Conservation (phyloP, 2,113 vertebrate species). For the Pteronura brasiliensis region DNA sequence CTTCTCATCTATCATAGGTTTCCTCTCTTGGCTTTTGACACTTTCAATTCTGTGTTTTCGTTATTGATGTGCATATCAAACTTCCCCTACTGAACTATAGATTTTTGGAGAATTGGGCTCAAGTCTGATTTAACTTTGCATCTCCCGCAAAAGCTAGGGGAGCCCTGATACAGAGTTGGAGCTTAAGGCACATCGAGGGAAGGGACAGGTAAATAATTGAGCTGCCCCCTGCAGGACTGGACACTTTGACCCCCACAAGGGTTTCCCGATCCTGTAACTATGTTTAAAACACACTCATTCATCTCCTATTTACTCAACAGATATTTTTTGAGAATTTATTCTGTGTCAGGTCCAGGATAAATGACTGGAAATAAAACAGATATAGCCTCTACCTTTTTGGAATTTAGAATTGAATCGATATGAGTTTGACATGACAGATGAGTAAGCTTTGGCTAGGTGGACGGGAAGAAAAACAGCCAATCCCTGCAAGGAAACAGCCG, state of each 20-base stretch:
- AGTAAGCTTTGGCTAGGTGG: neutral
- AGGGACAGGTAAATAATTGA: neutral
- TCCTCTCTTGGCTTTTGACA: conserved; percentile 1
- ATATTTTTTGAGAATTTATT: neutral
- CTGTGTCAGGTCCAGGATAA: neutral
- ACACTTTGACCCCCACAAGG: neutral
- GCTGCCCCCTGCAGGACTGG: neutral
- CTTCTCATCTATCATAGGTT: neutral
- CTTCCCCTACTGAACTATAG: neutral
- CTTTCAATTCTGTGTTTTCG: neutral
- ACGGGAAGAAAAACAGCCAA: neutral
- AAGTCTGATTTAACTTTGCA: neutral
- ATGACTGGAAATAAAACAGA: neutral
- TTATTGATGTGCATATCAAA: neutral
- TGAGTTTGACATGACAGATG: neutral
- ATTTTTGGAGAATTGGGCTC: neutral
- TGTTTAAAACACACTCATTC: neutral
- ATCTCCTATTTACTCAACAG: neutral
- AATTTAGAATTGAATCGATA: neutral
- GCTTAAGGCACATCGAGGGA: neutral
- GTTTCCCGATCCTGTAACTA: neutral
- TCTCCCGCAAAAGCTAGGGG: neutral
- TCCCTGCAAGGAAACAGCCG: neutral
- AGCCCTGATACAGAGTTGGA: neutral
- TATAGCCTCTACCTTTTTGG: neutral